phyloP scores from a whole-genome alignment of 2,797 vertebrate species.

The Phalloptychus januarius region DNA sequence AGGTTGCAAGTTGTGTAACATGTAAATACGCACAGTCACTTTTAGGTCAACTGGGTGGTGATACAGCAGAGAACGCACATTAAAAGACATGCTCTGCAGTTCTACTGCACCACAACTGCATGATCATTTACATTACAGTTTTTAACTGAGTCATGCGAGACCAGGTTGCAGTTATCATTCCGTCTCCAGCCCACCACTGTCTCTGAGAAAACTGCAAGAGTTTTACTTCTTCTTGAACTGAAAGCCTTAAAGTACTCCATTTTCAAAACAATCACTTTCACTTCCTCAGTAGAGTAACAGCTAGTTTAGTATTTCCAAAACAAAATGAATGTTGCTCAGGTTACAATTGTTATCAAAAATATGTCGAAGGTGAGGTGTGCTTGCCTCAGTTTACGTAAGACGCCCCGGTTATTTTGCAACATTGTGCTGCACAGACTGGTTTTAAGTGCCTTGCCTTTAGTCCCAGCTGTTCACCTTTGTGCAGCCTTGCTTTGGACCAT shows the following conservation, averaged over 20 bases:
- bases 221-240: neutral
- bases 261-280: neutral
- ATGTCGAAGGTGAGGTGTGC: constrained; percentile 20
- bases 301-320: neutral
- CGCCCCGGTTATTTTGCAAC: constrained; percentile 22
- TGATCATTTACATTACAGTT: neutral
- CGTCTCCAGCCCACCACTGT: neutral
- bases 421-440: constrained; percentile 26
- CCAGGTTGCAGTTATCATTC: neutral
- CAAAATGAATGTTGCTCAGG: neutral
- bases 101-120: neutral
- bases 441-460: constrained; percentile 41
- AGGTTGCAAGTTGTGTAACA: constrained; percentile 63
- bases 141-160: neutral
- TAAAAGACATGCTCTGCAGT: constrained; percentile 5
- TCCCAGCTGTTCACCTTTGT: constrained; percentile 46
- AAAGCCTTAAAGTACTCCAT: neutral
- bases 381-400: constrained; percentile 53
- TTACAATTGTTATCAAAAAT: neutral
- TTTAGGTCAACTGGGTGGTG: constrained; percentile 1
- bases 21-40: constrained; percentile 38
- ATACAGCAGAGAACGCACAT: constrained; percentile 39
- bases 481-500: constrained; percentile 32
- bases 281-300: too few species aligned
- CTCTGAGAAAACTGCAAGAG: rapidly evolving